Evolutionary conservation across 2,113 vertebrate species (phyloP), one percentile per base, ranked within the genome.

Genomic region (Oryzias woworae): DNA sequence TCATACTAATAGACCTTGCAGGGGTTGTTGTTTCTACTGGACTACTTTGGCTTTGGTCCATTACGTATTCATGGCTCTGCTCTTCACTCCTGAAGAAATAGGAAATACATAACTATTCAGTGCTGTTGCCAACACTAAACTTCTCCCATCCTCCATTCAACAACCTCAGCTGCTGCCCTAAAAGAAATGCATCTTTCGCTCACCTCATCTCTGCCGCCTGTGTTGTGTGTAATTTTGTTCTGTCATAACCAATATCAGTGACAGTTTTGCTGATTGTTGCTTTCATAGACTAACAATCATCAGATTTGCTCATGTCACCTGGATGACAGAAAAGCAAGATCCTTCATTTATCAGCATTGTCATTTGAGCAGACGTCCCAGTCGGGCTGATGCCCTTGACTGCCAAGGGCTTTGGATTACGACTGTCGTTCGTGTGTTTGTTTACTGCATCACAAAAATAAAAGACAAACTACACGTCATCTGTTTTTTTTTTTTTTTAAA

Each of bases 251-350:
- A 85, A 89, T 89, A 89, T 80, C 74, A 63, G 62, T 86, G 77
- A 85, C 90, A 90, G 83, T 58, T 67, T 84, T 53, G 61, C 81
- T 81, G 83, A 89, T 81, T 75, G 82, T 73, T 75, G 62, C 77
- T 66, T 83, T 84, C 75, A 66, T 78, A 88, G 77, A 87, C 84
- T 81, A 89, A 85, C 86, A 89, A 90, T 90, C 90, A 88, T 90
- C 87, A 72, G 82, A 90, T 89, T 88, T 88, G 85, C 82, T 85
- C 83, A 73, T 85, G 82, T 81, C 79, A 64, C 81, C 80, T 62
- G 85, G 84, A 68, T 85, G 87, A 87, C 80, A 81, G 85, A 90
- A 78, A 87, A 86, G 88, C 78, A 87, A 83, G 77, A 73, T 74
- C 67, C 75, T 82, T 71, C 26, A 80, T 82, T 85, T 79, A 87